Evolutionary conservation across 1,140 invertebrate species (phyloP).

Genomic region (Ruditapes philippinarum): DNA sequence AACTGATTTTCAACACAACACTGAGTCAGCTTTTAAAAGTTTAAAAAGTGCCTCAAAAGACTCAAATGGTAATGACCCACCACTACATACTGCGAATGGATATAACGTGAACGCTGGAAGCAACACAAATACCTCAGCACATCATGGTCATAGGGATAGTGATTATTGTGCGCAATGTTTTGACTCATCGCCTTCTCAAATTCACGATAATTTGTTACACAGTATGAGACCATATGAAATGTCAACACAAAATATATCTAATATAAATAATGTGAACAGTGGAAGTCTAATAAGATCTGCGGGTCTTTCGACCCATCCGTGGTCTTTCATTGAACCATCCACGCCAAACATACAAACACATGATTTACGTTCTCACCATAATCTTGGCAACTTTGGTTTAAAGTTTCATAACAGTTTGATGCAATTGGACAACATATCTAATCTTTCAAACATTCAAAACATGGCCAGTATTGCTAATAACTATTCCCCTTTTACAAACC

Average conservation of each 20-base stretch:
- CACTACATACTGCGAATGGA: background rate
- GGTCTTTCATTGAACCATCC: conserved; percentile 48
- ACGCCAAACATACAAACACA: conserved; percentile 16
- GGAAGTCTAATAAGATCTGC: conserved; percentile 52
- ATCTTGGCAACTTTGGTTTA: conserved; percentile 49
- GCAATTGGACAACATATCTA: conserved; percentile 58
- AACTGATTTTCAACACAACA: conserved; percentile 50
- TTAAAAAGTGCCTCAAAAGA: conserved; percentile 22
- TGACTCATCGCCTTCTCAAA: conserved; percentile 55
- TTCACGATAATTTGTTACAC: conserved; percentile 66
- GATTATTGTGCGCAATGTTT: conserved; percentile 62
- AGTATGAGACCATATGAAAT: conserved; percentile 59
- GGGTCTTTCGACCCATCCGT: conserved; percentile 12
- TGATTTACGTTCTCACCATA: conserved; percentile 31
- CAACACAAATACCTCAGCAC: background rate
- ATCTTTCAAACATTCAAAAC: conserved; percentile 42
- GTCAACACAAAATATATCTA: conserved; percentile 61
- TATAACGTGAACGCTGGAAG: background rate
- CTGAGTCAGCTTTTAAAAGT: conserved; percentile 53
- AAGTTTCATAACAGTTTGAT: conserved; percentile 64
- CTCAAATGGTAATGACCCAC: background rate
- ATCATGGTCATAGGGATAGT: conserved; percentile 10
- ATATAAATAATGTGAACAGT: conserved; percentile 46
- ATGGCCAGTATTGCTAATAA: conserved; percentile 58
- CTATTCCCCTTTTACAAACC: conserved; percentile 43